Percentiles rank a stretch among this genome's conserved stretches.
Conservation (phyloP, 2,888 invertebrate species). For the Marronus borbonicus region DNA sequence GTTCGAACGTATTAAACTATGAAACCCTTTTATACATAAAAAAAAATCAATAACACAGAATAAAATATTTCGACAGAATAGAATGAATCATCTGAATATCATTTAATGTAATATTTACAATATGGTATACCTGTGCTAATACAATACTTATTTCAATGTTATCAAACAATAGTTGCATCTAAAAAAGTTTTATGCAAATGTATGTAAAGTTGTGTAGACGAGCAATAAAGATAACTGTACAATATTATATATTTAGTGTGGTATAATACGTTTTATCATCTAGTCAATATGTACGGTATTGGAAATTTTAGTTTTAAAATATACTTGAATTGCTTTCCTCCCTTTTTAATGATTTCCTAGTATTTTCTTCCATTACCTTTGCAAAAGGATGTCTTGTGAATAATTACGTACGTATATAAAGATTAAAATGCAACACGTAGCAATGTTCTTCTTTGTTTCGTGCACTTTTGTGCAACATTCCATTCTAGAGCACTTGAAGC, state of each 20-base stretch:
- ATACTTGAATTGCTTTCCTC: no score
- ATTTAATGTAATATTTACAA: neutral
- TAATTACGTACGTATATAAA: no score
- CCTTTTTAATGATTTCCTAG: no score
- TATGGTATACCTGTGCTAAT: slow-evolving; percentile 12
- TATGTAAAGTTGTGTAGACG: neutral
- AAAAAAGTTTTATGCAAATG: slow-evolving; percentile 1
- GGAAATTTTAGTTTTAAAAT: no score
- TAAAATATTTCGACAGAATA: neutral
- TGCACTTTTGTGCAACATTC: no score
- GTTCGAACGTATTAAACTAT: neutral
- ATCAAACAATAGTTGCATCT: neutral
- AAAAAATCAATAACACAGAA: neutral
- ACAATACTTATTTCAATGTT: neutral
- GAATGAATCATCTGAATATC: slow-evolving; percentile 1
- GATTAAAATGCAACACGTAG: no score
- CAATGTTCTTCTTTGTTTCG: no score
- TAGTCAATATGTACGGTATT: neutral
- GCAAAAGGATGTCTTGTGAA: no score
- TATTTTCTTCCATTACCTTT: no score
- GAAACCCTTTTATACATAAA: slow-evolving; percentile 7
- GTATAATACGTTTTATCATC: neutral
- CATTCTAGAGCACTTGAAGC: no score
- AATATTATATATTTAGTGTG: slow-evolving; percentile 3
- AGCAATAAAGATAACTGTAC: slow-evolving; percentile 6